A percentile compares a stretch with the other conserved stretches of the same genome.
These are phyloP conservation scores for Coleophora flavipennella DNA, from an alignment of 2,888 invertebrate genomes.

Conservation along the genomic window DNA sequence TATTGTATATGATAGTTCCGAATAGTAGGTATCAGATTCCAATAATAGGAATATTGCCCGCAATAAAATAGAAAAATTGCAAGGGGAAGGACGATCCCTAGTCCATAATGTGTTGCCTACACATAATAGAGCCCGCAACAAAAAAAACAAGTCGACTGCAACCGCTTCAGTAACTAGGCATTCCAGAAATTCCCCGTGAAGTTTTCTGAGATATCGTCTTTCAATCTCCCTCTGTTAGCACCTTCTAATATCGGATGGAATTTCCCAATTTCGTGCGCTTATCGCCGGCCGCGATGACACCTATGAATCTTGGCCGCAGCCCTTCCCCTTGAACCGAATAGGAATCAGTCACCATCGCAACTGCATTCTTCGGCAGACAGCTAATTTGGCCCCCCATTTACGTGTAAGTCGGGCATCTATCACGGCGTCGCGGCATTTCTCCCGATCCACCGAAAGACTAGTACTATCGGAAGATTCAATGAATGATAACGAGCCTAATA, in stretches of 20 bases:
- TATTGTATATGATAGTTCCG: no score
- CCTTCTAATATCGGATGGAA: conserved; percentile 50
- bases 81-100: no score
- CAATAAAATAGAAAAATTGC: no score
- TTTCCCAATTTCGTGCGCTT: conserved; percentile 57
- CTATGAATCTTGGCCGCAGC: conserved; percentile 54
- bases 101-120: conserved; percentile 2
- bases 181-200: conserved; percentile 15
- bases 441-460: conserved; percentile 51
- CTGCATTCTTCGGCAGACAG: conserved; percentile 65
- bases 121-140: conserved; percentile 1
- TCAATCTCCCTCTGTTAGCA: conserved; percentile 31
- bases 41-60: no score
- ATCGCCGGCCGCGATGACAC: conserved; percentile 47
- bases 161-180: conserved; percentile 14
- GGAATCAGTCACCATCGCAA: conserved; percentile 59
- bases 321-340: conserved; percentile 25
- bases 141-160: conserved; percentile 11
- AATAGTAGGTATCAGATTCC: no score
- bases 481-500: conserved; percentile 72
- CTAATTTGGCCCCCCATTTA: conserved; percentile 63
- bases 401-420: conserved; percentile 64
- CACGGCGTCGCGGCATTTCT: conserved; percentile 51
- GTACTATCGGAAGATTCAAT: conserved; percentile 66
- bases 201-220: conserved; percentile 14